A percentile compares a stretch with the other conserved stretches of the same genome.
Evolutionary conservation across 2,888 invertebrate genomes (phyloP).

Genomic region (Athalia circularis): DNA sequence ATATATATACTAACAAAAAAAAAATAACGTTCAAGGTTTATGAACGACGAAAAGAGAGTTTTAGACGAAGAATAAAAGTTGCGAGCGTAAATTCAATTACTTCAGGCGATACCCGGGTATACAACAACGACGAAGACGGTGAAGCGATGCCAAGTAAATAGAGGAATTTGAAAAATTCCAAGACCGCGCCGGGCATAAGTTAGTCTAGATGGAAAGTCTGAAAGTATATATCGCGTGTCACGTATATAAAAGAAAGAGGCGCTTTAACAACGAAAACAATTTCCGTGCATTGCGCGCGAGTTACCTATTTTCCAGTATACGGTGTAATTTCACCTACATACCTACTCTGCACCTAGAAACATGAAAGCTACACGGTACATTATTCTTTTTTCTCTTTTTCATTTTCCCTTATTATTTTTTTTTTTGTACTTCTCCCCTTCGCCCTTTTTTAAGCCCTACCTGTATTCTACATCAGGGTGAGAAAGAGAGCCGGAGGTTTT

Average conservation of each 20-base stretch:
- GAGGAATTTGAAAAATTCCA: constrained; percentile 5
- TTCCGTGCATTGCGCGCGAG: constrained; percentile 5
- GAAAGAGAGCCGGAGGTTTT: background rate
- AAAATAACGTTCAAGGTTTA: background rate
- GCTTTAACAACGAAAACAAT: background rate
- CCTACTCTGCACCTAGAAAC: background rate
- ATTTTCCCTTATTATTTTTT: too few species aligned
- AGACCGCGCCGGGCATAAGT: constrained; percentile 2
- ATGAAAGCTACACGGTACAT: too few species aligned
- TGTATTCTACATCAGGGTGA: background rate
- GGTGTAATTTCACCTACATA: background rate
- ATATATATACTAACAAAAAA: too few species aligned
- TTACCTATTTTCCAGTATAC: constrained; percentile 5
- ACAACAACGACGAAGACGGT: too few species aligned
- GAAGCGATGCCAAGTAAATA: background rate
- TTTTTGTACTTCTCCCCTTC: too few species aligned
- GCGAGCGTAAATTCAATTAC: background rate
- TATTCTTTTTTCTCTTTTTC: too few species aligned
- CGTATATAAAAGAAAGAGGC: constrained; percentile 4
- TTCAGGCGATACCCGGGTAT: background rate
- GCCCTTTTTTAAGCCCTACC: too few species aligned
- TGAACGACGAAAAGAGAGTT: background rate
- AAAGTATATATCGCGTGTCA: constrained; percentile 19
- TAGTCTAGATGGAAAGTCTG: background rate
- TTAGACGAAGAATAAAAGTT: background rate